These are phyloP conservation scores for Agrochola macilenta DNA, from an alignment of 2,888 invertebrate species.

Conservation along the genomic window DNA sequence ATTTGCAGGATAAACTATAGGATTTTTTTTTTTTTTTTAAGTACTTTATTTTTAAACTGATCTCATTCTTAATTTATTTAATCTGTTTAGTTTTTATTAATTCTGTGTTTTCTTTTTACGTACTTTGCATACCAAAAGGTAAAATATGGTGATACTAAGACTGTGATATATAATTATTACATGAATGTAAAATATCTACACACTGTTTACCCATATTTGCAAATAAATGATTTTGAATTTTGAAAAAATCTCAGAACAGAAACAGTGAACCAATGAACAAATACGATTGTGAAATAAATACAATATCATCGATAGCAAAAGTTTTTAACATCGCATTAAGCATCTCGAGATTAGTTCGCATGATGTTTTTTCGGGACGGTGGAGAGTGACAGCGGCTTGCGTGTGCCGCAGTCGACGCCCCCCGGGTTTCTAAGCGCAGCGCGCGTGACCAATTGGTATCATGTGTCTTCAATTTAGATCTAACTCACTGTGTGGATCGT, in stretches of 20 bases:
- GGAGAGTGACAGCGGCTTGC: conserved; percentile 84
- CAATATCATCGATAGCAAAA: conserved; percentile 61
- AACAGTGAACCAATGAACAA: neutral
- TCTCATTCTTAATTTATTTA: too few species aligned
- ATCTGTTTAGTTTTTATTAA: too few species aligned
- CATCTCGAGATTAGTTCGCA: conserved; percentile 66
- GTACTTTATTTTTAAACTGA: too few species aligned
- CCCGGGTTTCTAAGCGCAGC: conserved; percentile 81
- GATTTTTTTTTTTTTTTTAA: too few species aligned
- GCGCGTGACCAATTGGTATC: conserved; percentile 85
- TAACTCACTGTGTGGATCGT: conserved; percentile 66
- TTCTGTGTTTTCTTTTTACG: too few species aligned
- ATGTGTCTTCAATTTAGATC: conserved; percentile 79
- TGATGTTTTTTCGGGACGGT: conserved; percentile 76
- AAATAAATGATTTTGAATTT: too few species aligned
- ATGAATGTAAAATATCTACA: too few species aligned
- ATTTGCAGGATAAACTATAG: too few species aligned
- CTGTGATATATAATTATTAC: too few species aligned
- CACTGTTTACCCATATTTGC: too few species aligned
- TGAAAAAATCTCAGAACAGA: neutral
- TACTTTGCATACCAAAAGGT: too few species aligned
- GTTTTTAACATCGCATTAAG: conserved; percentile 48
- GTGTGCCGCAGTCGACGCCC: conserved; percentile 84
- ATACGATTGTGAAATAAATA: conserved; percentile 10
- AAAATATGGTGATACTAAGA: too few species aligned